Evolutionary conservation across 2,888 invertebrate species (phyloP), one percentile per base, ranked within the genome.

Genomic region (Alloscopus bannaensis): DNA sequence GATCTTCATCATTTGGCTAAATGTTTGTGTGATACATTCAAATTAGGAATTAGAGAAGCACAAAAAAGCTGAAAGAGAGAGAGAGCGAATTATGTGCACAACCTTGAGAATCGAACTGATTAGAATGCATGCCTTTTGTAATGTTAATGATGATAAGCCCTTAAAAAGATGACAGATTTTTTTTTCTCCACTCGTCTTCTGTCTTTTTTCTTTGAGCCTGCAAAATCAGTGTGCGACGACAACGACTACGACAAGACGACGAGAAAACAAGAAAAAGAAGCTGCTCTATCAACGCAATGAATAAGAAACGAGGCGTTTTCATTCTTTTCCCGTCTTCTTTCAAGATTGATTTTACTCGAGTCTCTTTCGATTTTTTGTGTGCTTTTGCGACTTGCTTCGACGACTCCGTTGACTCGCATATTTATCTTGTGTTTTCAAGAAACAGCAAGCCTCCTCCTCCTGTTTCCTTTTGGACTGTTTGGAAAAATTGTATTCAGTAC

Each of bases 101-200:
- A 40, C 60, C 60, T 60, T 60, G 60, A 60, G n/a, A 60, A 60
- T 60, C 40, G 60, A 60, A 40, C 60, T 60, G 60, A 60, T 60
- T 60, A 60, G 60, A 60, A 60, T 60, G 60, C 24, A 60, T 60
- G 40, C 40, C 60, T 60, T 60, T 60, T 60, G 60, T 60, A 60
- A 60, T 60, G 60, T 18, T 60, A 60, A 60, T 60, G 60, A 60
- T 60, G 60, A 60, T 60, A 60, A 60, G 29, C 28, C 45, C 45
- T 31, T 52, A 36, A 31, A 31, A 50, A 50, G 52, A 52, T 50
- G 36, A 66, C 50, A 59, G 45, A 45, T 59, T 45, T 65, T 65
- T 65, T 24, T n/a, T 52, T 24, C 3, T 52, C 20, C 13, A 52
- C n/a, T 20, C 52, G 24, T 20, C 20, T 52, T 52, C 36, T 36